Evolutionary conservation across 2,797 vertebrate genomes (phyloP), one percentile per base, ranked within the genome.

Genomic region (Novumbra hubbsi): DNA sequence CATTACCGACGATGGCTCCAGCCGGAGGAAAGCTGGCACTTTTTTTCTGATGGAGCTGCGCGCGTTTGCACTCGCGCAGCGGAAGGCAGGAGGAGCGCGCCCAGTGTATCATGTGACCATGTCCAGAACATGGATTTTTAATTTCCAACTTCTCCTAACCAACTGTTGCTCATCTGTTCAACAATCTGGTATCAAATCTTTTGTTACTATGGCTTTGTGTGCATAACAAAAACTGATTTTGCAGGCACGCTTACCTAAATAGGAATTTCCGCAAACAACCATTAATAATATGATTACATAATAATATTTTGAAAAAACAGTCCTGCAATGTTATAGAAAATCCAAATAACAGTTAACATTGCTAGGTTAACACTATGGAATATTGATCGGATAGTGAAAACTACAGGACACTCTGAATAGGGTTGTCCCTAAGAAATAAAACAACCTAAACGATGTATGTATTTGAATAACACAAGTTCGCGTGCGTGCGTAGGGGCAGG

Each of bases 71-170:
- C 65, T 67, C 70, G 17, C 64, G 66, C 73, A 14, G 80, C 15
- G 76, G 70, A 30, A 71, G 45, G 57, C 66, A 63, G 72, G 84
- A 81, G 81, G 86, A 75, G 75, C 91, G 92, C 89, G 90, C 89
- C 78, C 80, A 77, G 66, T 66, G 75, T 48, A 24, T 85, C 91
- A 93, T 28, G 89, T 93, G 92, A 91, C 84, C 34, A 41, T 1
- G 9, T 28, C 27, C 49, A 52, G 27, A 70, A 16, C 45, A 34
- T 72, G 41, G 71, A 62, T 75, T 38, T 63, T 74, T 76, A 48
- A 71, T 68, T 60, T 45, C 66, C 66, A 77, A 82, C 78, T 85
- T 80, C 15, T 75, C 49, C 68, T 32, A 76, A 66, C 75, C 75
- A 89, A 85, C 84, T 85, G 88, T 89, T 89, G 87, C 65, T 70